Percentiles rank a stretch among this genome's conserved stretches.
These are phyloP conservation scores for Isaurus tuberculatus DNA, from an alignment of 92 coral and sea anemone genomes.

Conservation along the genomic window DNA sequence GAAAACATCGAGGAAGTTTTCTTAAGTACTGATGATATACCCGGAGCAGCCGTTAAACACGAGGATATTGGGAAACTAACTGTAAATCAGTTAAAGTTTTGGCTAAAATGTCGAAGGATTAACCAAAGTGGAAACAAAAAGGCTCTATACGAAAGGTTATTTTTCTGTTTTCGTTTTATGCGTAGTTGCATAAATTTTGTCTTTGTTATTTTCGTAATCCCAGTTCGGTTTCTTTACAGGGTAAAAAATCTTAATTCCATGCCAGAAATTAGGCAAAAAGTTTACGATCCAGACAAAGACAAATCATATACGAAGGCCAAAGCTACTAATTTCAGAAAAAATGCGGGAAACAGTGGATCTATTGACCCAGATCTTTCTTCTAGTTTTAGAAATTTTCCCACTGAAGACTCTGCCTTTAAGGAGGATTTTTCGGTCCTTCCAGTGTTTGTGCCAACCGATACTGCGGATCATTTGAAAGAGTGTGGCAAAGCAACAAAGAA, in stretches of 20 bases:
- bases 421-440: slow-evolving; percentile 67
- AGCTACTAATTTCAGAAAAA: slow-evolving; percentile 32
- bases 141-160: slow-evolving; percentile 42
- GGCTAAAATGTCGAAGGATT: slow-evolving; percentile 49
- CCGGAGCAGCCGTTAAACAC: slow-evolving; percentile 45
- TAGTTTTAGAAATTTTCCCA: slow-evolving; percentile 50
- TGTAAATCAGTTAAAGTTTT: slow-evolving; percentile 38
- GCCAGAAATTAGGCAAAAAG: slow-evolving; percentile 61
- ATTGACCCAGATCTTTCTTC: slow-evolving; percentile 2
- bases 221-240: slow-evolving; percentile 36
- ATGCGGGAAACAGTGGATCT: neutral
- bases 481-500: slow-evolving; percentile 67
- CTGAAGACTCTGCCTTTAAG: slow-evolving; percentile 55
- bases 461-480: slow-evolving; percentile 67
- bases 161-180: slow-evolving; percentile 1
- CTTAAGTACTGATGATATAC: slow-evolving; percentile 35
- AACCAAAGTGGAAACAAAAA: slow-evolving; percentile 47
- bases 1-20: slow-evolving; percentile 22
- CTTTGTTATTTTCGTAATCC: slow-evolving; percentile 1
- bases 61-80: slow-evolving; percentile 33
- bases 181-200: slow-evolving; percentile 10
- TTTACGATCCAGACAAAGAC: slow-evolving; percentile 56
- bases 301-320: slow-evolving; percentile 61
- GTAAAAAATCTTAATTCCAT: slow-evolving; percentile 62
- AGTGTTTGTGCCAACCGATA: slow-evolving; percentile 71